Evolutionary conservation across 35 echinoderm and acorn worm species (phyloP), one percentile per base, ranked within the genome.

Genomic region (Strongylocentrotus purpuratus): DNA sequence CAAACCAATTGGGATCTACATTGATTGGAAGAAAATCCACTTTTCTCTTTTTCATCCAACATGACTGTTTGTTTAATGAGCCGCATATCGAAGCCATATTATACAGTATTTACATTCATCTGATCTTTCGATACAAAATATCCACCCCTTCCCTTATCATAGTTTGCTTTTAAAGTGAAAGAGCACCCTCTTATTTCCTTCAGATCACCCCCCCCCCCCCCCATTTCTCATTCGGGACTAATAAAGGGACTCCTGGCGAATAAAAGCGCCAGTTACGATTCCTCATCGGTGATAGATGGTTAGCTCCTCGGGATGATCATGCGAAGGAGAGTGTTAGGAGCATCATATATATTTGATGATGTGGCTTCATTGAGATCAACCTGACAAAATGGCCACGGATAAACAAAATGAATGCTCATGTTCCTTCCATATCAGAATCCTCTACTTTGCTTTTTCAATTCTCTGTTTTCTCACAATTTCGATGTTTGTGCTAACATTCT

Each of bases 351-450:
- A 78, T 78, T n/a, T 7, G 20, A 5, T 78, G 22, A 78, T 78
- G 28, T 78, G 28, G 65, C 20, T 78, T 7, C 22, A n/a, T 28
- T 78, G 18, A 55, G 50, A n/a, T n/a, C 4, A 78, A 28, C 65
- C 20, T 78, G 28, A 78, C 65, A 94, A 94, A 14, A 94, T 94
- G 94, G 94, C 94, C 33, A 45, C 32, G 35, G 94, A 94, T 28
- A 94, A 94, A 35, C 33, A 31, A 45, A 32, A 33, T 70, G 94
- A 20, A 33, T 71, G 94, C 17, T 31, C 33, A 33, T 85, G 85
- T 46, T 45, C 50, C 4, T 85, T 31, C 15, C 94, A 94, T 46
- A 70, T 94, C 28, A 94, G 85, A 94, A 94, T 94, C 70, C 94
- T 94, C 41, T 94, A 94, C 47, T 94, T 94, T 46, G 60, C 50